Percentiles rank a stretch among this genome's conserved stretches.
Evolutionary conservation across 2,113 vertebrate genomes (phyloP).

Genomic region (Perca fluviatilis): DNA sequence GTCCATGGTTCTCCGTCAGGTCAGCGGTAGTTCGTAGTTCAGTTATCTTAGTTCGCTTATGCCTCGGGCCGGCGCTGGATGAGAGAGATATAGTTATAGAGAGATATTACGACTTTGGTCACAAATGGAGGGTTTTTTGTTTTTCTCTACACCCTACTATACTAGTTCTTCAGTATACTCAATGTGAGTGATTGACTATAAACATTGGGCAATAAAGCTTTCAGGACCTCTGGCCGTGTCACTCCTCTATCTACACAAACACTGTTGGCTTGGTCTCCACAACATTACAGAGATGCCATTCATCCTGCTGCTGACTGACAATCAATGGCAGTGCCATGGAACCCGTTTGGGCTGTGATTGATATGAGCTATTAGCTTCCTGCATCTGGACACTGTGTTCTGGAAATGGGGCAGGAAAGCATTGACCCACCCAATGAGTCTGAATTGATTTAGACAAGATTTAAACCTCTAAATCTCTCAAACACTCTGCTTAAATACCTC

Average conservation of each 20-base stretch:
- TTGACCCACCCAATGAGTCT: slow-evolving; percentile 41
- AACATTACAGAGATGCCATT: slow-evolving; percentile 54
- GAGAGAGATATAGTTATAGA: no score
- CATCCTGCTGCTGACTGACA: slow-evolving; percentile 65
- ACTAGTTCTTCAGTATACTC: neutral
- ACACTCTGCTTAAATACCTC: slow-evolving; percentile 17
- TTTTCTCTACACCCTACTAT: neutral
- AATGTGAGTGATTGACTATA: slow-evolving; percentile 1
- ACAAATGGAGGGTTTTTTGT: neutral
- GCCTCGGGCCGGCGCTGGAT: no score
- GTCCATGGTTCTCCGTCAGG: no score
- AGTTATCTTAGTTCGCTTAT: no score
- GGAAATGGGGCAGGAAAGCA: slow-evolving; percentile 57
- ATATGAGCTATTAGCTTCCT: slow-evolving; percentile 69
- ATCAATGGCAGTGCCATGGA: slow-evolving; percentile 62
- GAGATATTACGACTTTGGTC: no score
- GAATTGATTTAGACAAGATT: slow-evolving; percentile 52
- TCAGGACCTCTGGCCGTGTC: slow-evolving; percentile 14
- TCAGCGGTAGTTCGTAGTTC: no score
- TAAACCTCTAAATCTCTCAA: slow-evolving; percentile 58
- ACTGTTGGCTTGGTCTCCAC: slow-evolving; percentile 36
- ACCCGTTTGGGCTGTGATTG: slow-evolving; percentile 70
- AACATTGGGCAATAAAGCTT: slow-evolving; percentile 17
- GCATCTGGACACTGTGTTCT: slow-evolving; percentile 59
- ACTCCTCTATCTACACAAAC: slow-evolving; percentile 18